Evolutionary conservation across 2,888 invertebrate species (phyloP).

Genomic region (Atrina japonica): DNA sequence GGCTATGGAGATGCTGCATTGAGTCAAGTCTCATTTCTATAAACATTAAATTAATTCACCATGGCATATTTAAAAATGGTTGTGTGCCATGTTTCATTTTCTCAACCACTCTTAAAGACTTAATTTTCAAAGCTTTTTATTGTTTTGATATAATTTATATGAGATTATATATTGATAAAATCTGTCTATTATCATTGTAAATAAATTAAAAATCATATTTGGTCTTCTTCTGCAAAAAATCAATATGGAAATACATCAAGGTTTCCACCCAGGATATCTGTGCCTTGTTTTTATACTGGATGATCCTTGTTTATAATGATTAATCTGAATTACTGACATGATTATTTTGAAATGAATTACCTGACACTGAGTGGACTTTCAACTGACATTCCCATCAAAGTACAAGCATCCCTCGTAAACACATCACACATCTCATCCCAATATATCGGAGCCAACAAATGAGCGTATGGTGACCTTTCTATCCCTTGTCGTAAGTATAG

Average conservation of each 20-base stretch:
- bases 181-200: no score
- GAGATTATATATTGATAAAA: no score
- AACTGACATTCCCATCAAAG: slow-evolving; percentile 92
- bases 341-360: slow-evolving; percentile 76
- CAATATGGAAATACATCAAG: neutral
- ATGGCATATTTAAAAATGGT: no score
- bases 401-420: slow-evolving; percentile 95
- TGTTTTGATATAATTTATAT: no score
- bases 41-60: neutral
- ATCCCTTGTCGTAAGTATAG: slow-evolving; percentile 90
- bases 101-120: no score
- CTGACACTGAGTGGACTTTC: slow-evolving; percentile 95
- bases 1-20: neutral
- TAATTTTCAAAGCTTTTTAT: no score
- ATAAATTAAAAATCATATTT: no score
- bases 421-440: slow-evolving; percentile 94
- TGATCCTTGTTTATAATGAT: no score
- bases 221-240: neutral
- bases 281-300: neutral
- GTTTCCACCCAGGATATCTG: neutral
- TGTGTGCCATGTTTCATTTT: no score
- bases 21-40: neutral
- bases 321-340: no score
- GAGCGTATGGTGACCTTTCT: slow-evolving; percentile 89
- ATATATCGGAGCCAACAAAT: slow-evolving; percentile 87